Conservation (phyloP, 2,797 vertebrate genomes). For the Luscinia luscinia region DNA sequence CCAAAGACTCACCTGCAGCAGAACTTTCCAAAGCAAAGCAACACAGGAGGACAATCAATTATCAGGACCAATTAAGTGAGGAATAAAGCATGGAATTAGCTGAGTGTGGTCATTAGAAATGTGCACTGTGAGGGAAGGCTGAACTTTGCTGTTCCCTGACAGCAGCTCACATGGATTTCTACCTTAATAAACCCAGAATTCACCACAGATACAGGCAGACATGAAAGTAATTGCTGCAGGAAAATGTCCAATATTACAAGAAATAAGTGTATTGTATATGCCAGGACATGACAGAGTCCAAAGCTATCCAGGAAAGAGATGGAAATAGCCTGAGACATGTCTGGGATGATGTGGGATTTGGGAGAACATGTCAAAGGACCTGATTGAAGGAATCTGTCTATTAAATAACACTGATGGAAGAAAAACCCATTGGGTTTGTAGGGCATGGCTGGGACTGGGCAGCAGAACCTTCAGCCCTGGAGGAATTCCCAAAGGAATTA, state of each 20-base stretch:
- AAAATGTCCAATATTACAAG: background rate
- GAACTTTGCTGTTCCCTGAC: background rate
- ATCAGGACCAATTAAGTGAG: background rate
- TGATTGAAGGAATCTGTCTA: background rate
- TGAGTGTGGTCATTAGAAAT: background rate
- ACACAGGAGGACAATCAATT: background rate
- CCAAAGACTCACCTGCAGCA: background rate
- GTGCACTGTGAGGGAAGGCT: background rate
- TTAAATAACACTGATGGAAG: background rate
- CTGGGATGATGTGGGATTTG: background rate
- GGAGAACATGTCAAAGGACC: background rate
- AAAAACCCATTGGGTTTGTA: background rate
- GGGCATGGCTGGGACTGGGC: background rate
- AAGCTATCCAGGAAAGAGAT: background rate
- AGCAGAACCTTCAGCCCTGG: background rate
- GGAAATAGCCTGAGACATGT: background rate
- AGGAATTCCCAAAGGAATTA: background rate
- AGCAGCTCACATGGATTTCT: background rate
- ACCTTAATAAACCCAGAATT: constrained; percentile 11
- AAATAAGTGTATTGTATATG: background rate
- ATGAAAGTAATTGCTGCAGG: background rate
- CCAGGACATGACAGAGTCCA: constrained; percentile 13
- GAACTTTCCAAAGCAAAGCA: background rate
- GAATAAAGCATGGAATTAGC: background rate
- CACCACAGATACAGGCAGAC: background rate